Conservation (phyloP, 2,888 invertebrate genomes). For the Antheraea assamensis region DNA sequence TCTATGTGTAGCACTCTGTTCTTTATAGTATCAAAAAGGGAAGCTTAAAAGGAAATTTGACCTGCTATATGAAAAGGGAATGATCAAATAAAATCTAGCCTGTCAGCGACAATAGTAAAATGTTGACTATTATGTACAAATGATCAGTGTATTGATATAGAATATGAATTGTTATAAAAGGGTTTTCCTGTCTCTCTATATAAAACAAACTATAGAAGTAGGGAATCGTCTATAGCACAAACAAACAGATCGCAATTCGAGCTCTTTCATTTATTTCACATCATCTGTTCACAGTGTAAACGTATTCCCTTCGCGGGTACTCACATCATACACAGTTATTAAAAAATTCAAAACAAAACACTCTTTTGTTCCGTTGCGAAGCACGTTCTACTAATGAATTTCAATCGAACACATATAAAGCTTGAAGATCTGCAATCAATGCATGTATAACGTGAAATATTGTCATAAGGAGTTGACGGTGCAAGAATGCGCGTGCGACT, state of each 20-base stretch:
- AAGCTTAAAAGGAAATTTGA: background rate
- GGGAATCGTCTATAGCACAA: too few relatives aligned
- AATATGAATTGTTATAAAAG: too few relatives aligned
- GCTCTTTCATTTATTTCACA: background rate
- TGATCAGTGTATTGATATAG: background rate
- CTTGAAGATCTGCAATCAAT: constrained; percentile 26
- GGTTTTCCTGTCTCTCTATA: background rate
- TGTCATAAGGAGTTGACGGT: constrained; percentile 62
- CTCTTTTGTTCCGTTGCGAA: constrained; percentile 33
- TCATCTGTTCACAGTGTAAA: background rate
- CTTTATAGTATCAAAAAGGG: background rate
- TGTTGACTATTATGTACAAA: too few relatives aligned
- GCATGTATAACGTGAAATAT: constrained; percentile 47
- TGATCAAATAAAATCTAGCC: too few relatives aligned
- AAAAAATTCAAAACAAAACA: constrained; percentile 33
- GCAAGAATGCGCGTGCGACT: constrained; percentile 70
- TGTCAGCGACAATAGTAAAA: too few relatives aligned
- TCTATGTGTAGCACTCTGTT: background rate
- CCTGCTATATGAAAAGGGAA: background rate
- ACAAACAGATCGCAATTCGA: constrained; percentile 1
- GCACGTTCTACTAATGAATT: constrained; percentile 25
- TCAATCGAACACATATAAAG: constrained; percentile 25
- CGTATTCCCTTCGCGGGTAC: constrained; percentile 25
- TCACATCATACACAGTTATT: constrained; percentile 37
- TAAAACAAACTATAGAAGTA: background rate